A percentile compares a stretch with the other conserved stretches of the same genome.
Conservation (phyloP, 2,113 vertebrate genomes). For the Microcebus ravelobensis region DNA sequence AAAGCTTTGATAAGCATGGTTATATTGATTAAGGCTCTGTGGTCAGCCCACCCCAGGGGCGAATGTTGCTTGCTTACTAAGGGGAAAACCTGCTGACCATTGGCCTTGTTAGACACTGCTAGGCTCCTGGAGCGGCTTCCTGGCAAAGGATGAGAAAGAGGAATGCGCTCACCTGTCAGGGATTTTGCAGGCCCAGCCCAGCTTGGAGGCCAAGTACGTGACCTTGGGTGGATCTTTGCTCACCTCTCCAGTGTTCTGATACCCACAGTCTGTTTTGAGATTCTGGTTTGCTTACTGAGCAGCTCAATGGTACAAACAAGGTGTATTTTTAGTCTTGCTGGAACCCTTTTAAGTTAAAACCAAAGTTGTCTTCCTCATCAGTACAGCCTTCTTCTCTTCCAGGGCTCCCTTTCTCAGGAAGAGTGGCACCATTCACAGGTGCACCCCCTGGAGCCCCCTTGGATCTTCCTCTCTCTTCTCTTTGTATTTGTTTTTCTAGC, state of each 20-base stretch:
- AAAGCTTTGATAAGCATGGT: background rate
- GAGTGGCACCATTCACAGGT: background rate
- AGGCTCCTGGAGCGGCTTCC: background rate
- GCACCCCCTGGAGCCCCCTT: fast-evolving
- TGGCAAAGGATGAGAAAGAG: background rate
- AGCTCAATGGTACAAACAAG: background rate
- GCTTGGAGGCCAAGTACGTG: background rate
- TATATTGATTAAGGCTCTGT: conserved; percentile 53
- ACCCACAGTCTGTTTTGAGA: background rate
- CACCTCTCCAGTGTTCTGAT: background rate
- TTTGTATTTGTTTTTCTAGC: background rate
- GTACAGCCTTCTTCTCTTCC: background rate
- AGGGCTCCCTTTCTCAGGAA: background rate
- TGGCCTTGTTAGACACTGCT: background rate
- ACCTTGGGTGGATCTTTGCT: background rate
- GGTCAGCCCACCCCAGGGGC: background rate
- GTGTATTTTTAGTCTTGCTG: background rate
- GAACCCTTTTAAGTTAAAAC: background rate
- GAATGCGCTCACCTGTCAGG: background rate
- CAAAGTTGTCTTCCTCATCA: background rate
- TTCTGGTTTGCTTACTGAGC: background rate
- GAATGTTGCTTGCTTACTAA: conserved; percentile 3
- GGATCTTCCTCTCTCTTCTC: background rate
- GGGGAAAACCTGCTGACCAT: conserved; percentile 13
- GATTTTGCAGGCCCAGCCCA: background rate